Evolutionary conservation across 1,140 invertebrate genomes (phyloP), one percentile per base, ranked within the genome.

Genomic region (Trachymyrmex cornetzi): DNA sequence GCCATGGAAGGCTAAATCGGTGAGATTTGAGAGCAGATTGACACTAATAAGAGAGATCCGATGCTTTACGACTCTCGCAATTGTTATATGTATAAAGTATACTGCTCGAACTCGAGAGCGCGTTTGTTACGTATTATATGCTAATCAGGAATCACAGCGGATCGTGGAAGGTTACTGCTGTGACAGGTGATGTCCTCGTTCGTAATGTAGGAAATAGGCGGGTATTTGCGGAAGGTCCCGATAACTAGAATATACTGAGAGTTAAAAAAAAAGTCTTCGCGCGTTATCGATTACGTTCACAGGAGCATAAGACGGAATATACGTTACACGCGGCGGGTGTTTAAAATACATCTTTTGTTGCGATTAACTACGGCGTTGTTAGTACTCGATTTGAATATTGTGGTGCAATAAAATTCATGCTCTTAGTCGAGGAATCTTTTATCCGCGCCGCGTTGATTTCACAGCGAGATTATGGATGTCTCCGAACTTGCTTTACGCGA

Each of bases 81-180:
- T 84, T 61, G 75, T 84, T 77, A 53, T 64, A 34, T 34, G 30
- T 34, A 50, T 79, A 85, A 77, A 85, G 22, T 53, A 74, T n/a
- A 27, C 69, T 34, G 55, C n/a, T 84, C 34, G 59, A 71, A 16
- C 16, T 38, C 27, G 11, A 22, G 16, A 64, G 44, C n/a, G 22
- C n/a, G 24, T 85, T 67, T 53, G 50, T 77, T 64, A 77, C 16
- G 16, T 53, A 55, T 14, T 66, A 55, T 44, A 27, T 67, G 9
- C 30, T 55, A 79, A 77, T 24, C 75, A 63, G 24, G 27, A 61
- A 30, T 82, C 24, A 48, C 38, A 50, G 38, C 38, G 44, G n/a
- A 66, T 79, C 63, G 22, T 30, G 48, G 30, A 16, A 24, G 9
- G 38, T 57, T 57, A 5, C 19, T 61, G 55, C 12, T 30, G 67